Base-by-base conservation (phyloP, 2,888 invertebrate genomes). In the Netelia fuscicornis region DNA sequence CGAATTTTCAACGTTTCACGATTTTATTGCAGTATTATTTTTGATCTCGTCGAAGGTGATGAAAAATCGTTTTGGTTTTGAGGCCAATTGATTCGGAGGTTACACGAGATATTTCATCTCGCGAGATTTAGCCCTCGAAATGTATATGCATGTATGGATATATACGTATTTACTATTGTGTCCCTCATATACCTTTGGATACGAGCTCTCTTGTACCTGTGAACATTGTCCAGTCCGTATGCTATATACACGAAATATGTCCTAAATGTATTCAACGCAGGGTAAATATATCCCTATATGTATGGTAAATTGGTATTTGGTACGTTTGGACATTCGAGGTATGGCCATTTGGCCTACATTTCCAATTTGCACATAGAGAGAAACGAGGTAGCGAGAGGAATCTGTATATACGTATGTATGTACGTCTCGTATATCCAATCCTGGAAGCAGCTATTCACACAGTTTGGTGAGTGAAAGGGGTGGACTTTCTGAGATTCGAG, bases 291-390 rank as follows among this genome's bases (percentile, higher is more conserved):
- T 64, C n/a, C 37, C 17, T 58, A 60, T 71, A 56, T 79, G 48
- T 71, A 56, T 20, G 60, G 60, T 48, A 56, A 68, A 83, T 80
- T 79, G 62, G 76, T 30, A 83, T 79, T 64, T 67, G 71, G 82
- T 37, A 71, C 65, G 79, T 71, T 79, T 52, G 79, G 60, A 82
- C 79, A 71, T 44, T 62, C 48, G 62, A 64, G 79, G 48, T 42
- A 48, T 54, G 75, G 76, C 71, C 60, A 48, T 67, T 83, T 83
- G 85, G 67, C 85, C 85, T 72, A 85, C 76, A 85, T 85, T 64
- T 68, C 76, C n/a, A 42, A 79, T 44, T 79, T 71, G 70, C 52
- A 72, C 54, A 67, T 23, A 68, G 37, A 56, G 65, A 62, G 42
- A 52, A 48, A 64, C 56, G 54, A 23, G 17, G 11, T 48, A 81